A percentile compares a stretch with the other conserved stretches of the same genome.
Conservation (phyloP, 1,140 invertebrate genomes). For the Riptortus pedestris region DNA sequence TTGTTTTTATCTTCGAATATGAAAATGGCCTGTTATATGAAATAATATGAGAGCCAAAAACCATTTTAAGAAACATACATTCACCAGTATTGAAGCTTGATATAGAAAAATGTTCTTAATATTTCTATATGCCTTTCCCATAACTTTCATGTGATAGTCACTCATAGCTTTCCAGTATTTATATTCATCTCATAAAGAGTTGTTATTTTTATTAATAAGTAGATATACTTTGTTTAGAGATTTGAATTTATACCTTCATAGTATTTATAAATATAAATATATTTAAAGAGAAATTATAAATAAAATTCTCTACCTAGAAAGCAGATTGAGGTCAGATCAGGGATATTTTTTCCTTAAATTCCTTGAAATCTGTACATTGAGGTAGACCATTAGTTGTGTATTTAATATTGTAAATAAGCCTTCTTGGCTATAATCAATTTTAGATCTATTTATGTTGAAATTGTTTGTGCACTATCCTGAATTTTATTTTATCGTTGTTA, state of each 20-base stretch:
- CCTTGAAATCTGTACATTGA: background rate
- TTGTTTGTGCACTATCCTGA: background rate
- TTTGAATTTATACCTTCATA: constrained; percentile 13
- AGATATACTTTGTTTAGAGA: constrained; percentile 14
- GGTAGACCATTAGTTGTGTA: constrained; percentile 1
- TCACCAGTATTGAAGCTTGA: constrained; percentile 18
- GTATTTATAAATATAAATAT: constrained; percentile 16
- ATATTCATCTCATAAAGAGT: constrained; percentile 24
- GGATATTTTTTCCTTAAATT: background rate
- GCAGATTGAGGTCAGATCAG: constrained; percentile 1
- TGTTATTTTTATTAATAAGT: constrained; percentile 25
- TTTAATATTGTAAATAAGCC: background rate
- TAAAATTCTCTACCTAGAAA: background rate
- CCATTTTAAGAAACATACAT: too few relatives aligned
- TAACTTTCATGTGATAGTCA: constrained; percentile 24
- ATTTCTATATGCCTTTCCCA: constrained; percentile 13
- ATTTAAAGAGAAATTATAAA: background rate
- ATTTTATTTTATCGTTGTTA: background rate
- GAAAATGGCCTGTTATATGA: background rate
- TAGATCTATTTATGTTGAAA: background rate
- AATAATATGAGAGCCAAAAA: too few relatives aligned
- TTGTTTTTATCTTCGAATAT: constrained; percentile 43
- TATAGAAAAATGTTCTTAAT: background rate
- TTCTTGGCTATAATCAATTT: background rate
- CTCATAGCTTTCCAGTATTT: constrained; percentile 25